A percentile compares a stretch with the other conserved stretches of the same genome.
Evolutionary conservation across 1,140 invertebrate species (phyloP).

Genomic region (Pomacea maculata): DNA sequence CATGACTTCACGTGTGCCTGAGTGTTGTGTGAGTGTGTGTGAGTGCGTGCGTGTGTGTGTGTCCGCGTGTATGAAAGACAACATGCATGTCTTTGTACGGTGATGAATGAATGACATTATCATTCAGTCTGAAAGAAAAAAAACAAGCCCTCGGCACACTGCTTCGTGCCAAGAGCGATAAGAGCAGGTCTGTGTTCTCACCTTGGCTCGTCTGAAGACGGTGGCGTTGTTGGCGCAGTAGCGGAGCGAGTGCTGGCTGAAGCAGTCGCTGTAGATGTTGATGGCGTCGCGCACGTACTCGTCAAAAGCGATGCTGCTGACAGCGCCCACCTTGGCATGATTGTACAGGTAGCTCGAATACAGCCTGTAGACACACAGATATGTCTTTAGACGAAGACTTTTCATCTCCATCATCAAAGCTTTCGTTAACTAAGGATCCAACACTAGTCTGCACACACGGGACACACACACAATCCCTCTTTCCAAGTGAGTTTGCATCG

Average conservation of each 20-base stretch:
- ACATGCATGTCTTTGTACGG: not conserved
- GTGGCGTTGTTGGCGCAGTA: constrained; percentile 21
- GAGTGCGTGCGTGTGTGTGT: not conserved
- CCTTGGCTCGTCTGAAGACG: constrained; percentile 14
- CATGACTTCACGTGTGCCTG: not conserved
- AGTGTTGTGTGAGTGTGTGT: not conserved
- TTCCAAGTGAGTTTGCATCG: no score
- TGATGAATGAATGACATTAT: not conserved
- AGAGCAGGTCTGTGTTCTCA: not conserved
- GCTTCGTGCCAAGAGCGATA: not conserved
- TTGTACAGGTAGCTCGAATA: constrained; percentile 24
- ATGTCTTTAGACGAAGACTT: not conserved
- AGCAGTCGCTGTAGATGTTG: constrained; percentile 14
- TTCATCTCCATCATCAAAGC: not conserved
- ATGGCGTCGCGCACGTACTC: constrained; percentile 8
- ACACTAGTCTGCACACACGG: not conserved
- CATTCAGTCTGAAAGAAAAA: not conserved
- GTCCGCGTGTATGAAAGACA: not conserved
- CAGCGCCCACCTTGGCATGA: constrained; percentile 7
- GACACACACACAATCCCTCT: not conserved
- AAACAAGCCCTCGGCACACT: not conserved
- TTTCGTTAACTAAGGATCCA: not conserved
- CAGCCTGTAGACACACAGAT: not conserved
- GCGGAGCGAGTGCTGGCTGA: not conserved
- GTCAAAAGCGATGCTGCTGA: constrained; percentile 16